Percentiles rank a stretch among this genome's conserved stretches.
Conservation (phyloP, 2,113 vertebrate genomes). For the Macquaria australasica region DNA sequence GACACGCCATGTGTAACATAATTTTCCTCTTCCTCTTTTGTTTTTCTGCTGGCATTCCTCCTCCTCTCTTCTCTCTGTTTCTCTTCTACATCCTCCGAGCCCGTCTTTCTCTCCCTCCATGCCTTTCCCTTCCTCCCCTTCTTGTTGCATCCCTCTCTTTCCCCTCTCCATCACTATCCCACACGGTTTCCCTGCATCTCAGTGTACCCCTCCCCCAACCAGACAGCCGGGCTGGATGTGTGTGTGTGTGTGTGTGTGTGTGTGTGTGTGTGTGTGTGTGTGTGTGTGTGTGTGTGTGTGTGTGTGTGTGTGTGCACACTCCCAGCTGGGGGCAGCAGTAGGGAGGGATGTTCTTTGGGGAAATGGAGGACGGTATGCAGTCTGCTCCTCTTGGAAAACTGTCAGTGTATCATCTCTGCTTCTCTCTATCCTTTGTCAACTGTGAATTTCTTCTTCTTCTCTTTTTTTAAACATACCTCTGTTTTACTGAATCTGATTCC, state of each 20-base stretch:
- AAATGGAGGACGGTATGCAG: conserved; percentile 80
- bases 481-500: conserved; percentile 21
- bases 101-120: not conserved
- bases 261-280: conserved; percentile 7
- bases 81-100: not conserved
- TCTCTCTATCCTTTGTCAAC: conserved; percentile 57
- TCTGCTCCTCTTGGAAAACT: conserved; percentile 77
- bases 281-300: conserved; percentile 39
- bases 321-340: conserved; percentile 78
- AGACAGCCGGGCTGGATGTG: conserved; percentile 60
- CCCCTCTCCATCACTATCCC: conserved; percentile 73
- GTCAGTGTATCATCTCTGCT: conserved; percentile 59
- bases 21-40: conserved; percentile 26
- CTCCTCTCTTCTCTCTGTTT: not conserved
- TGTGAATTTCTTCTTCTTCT: conserved; percentile 16
- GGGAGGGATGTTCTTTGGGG: conserved; percentile 81
- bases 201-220: conserved; percentile 73
- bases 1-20: conserved; percentile 29
- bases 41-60: not conserved
- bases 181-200: conserved; percentile 70
- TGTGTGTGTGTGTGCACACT: conserved; percentile 47
- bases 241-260: conserved; percentile 24
- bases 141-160: conserved; percentile 42
- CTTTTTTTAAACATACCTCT: conserved; percentile 7
- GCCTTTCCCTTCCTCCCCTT: conserved; percentile 6